A percentile compares a stretch with the other conserved stretches of the same genome.
phyloP scores from a whole-genome alignment of 2,888 invertebrate species.

The Scaptomyza polygonia region DNA sequence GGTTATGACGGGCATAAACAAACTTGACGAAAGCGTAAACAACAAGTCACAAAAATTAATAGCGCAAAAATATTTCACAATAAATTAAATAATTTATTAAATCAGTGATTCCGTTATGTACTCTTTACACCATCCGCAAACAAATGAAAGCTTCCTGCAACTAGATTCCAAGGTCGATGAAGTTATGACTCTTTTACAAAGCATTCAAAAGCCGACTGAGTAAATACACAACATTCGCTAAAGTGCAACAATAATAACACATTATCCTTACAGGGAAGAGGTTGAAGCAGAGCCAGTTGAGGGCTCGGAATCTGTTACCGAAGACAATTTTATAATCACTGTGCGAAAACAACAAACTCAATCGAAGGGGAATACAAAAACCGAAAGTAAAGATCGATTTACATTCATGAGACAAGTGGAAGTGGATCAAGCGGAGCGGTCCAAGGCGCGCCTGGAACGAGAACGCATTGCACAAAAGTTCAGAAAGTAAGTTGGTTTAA shows the following conservation, averaged over 20 bases:
- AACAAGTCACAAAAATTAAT: not conserved
- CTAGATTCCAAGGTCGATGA: conserved; percentile 59
- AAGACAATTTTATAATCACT: conserved; percentile 86
- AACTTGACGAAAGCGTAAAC: conserved; percentile 5
- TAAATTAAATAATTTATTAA: not conserved
- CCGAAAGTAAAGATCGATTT: conserved; percentile 86
- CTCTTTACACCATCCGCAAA: conserved; percentile 62
- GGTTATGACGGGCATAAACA: conserved; percentile 31
- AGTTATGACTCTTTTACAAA: conserved; percentile 47
- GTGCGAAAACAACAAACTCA: conserved; percentile 83
- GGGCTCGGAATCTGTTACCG: conserved; percentile 80
- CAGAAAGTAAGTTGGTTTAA: conserved; percentile 85
- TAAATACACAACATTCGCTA: not conserved
- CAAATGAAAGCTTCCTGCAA: conserved; percentile 56
- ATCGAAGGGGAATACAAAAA: conserved; percentile 23
- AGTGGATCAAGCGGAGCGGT: conserved; percentile 89
- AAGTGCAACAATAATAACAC: not conserved
- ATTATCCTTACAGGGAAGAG: conserved; percentile 25
- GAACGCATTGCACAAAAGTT: conserved; percentile 90
- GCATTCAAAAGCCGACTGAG: conserved; percentile 44
- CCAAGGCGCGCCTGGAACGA: conserved; percentile 87
- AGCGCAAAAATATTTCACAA: not conserved
- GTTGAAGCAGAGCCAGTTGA: not conserved
- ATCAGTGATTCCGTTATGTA: conserved; percentile 37
- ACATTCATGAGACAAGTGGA: conserved; percentile 91